Evolutionary conservation across 2,113 vertebrate species (phyloP).

Genomic region (Rhipidura dahli): DNA sequence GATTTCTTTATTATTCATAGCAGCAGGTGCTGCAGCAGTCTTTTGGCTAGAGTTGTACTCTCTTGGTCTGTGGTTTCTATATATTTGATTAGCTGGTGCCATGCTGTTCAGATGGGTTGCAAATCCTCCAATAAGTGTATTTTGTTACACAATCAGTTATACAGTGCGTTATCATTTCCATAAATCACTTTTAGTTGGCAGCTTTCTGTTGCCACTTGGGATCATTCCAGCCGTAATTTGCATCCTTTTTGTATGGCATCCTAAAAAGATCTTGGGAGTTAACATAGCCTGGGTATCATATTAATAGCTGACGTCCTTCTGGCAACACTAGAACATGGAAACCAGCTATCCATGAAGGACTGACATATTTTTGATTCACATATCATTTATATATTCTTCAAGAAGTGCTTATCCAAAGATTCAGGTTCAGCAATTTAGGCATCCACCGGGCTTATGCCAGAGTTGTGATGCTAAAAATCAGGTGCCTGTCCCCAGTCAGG

Average conservation of each 20-base stretch:
- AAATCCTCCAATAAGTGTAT: slow-evolving; percentile 8
- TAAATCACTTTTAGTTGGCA: slow-evolving; percentile 38
- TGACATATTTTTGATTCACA: not conserved
- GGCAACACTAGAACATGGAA: not conserved
- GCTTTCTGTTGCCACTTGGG: slow-evolving; percentile 40
- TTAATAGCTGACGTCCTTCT: not conserved
- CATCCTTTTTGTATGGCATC: not conserved
- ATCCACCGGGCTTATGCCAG: not conserved
- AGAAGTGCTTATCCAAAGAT: not conserved
- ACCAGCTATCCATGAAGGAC: not conserved
- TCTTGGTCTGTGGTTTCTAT: slow-evolving; percentile 33
- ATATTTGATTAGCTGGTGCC: slow-evolving; percentile 37
- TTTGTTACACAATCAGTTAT: slow-evolving; percentile 21
- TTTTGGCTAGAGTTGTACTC: slow-evolving; percentile 31
- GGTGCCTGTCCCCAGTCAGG: not conserved
- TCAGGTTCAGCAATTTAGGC: not conserved
- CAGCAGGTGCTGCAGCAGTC: slow-evolving; percentile 59
- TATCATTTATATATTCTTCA: not conserved
- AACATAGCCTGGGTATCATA: not conserved
- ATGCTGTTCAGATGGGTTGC: not conserved
- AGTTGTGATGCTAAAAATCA: not conserved
- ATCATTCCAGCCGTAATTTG: slow-evolving; percentile 35
- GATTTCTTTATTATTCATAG: slow-evolving; percentile 60
- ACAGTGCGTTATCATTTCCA: slow-evolving; percentile 9
- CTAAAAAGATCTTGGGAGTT: slow-evolving; percentile 30